Evolutionary conservation across 2,888 invertebrate species (phyloP), one percentile per base, ranked within the genome.

Genomic region (Tiphia femorata): DNA sequence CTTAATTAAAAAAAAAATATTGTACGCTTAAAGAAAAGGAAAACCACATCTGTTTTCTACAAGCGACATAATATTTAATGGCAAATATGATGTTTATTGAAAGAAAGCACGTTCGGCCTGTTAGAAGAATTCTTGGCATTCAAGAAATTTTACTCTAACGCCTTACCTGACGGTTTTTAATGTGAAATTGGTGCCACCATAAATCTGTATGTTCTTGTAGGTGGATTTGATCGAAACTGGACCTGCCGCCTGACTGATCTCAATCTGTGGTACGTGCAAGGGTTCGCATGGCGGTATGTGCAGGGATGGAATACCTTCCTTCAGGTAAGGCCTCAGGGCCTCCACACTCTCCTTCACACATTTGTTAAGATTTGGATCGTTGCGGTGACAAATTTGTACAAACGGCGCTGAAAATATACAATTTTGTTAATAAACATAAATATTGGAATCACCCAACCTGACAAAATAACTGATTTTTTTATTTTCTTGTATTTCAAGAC

Each of bases 281-380:
- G 93, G 93, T 60, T 93, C 92, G 61, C 91, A 84, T 0, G 89
- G 85, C 0, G 93, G 93, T 40, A 93, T 88, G 12, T 86, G 85
- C 1, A 93, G 82, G 73, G 90, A 90, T 0, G 89, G 87, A 43
- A 93, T 90, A 2, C 93, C 93, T 6, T 83, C 71, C 0, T 84
- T 81, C 12, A 93, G 80, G 29, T 87, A 84, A 0, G 88, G 88
- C 30, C 86, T 85, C 52, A 91, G 82, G 0, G 81, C 80, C 49
- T 91, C 88, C 6, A 93, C 84, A 1, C 88, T 87, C 12, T 87
- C 79, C 58, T 84, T 84, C 0, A 90, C 86, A 73, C 93, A 93
- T 7, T 85, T 85, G 73, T 87, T 87, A 44, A 92, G 81, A 10
- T 89, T 85, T 0, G 86, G 86, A 72, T 90, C 90, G 46, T 87